Conservation (phyloP, 2,888 invertebrate species). For the Prosapia bicincta region DNA sequence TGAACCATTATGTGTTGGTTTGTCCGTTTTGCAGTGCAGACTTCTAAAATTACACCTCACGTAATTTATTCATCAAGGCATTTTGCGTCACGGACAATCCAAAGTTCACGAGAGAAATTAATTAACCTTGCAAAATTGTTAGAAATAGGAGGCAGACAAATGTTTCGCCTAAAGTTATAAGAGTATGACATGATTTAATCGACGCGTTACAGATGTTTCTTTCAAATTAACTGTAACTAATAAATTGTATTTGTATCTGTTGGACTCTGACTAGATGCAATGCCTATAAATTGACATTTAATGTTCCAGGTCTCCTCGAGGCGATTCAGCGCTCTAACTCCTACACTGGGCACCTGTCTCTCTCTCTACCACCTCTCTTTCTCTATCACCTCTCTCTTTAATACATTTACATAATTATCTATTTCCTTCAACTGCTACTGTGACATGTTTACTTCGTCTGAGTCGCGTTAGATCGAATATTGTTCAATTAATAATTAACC, state of each 20-base stretch:
- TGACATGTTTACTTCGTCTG: neutral
- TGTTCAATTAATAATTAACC: neutral
- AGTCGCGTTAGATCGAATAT: neutral
- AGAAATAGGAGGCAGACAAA: neutral
- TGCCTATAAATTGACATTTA: constrained; percentile 2
- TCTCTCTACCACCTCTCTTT: neutral
- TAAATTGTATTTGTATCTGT: neutral
- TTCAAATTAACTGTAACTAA: neutral
- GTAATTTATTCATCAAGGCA: no score
- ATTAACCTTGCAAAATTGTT: neutral
- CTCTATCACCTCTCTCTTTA: neutral
- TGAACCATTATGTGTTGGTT: no score
- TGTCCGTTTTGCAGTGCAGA: no score
- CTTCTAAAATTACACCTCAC: no score
- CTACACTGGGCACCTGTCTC: neutral
- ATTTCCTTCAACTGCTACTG: neutral
- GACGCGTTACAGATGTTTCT: neutral
- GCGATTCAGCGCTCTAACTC: neutral
- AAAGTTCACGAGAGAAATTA: no score
- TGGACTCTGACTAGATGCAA: neutral
- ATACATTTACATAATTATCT: neutral
- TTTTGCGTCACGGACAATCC: no score
- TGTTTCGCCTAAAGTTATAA: neutral
- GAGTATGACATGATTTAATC: neutral
- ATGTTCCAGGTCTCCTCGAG: neutral